A percentile compares a stretch with the other conserved stretches of the same genome.
These are phyloP conservation scores for Sinella curviseta DNA, from an alignment of 1,140 invertebrate genomes.

Conservation along the genomic window DNA sequence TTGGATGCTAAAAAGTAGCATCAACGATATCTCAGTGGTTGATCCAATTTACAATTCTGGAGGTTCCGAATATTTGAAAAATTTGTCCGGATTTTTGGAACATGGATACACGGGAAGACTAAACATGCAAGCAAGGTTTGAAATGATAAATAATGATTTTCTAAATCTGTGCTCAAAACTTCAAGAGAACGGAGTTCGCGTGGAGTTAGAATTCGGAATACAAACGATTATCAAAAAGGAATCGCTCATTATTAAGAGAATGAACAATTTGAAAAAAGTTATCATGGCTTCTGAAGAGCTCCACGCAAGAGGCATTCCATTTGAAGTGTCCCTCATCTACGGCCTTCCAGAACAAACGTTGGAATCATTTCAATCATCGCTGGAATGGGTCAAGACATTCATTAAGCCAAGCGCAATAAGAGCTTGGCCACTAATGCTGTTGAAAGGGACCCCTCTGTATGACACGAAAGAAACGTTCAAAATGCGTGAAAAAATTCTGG, in stretches of 20 bases:
- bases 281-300: background rate
- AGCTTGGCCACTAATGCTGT: constrained; percentile 30
- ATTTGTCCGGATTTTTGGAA: background rate
- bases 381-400: constrained; percentile 23
- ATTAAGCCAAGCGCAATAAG: constrained; percentile 10
- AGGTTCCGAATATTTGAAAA: background rate
- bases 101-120: constrained; percentile 18
- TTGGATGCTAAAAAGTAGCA: background rate
- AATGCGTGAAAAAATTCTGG: constrained; percentile 8
- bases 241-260: constrained; percentile 16
- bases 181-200: background rate
- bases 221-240: constrained; percentile 27
- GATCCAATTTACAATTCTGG: constrained; percentile 35
- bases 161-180: constrained; percentile 5
- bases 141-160: constrained; percentile 24
- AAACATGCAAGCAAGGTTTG: constrained; percentile 16
- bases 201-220: constrained; percentile 29
- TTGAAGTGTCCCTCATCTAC: constrained; percentile 31
- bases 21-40: constrained; percentile 27
- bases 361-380: background rate
- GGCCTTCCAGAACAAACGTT: constrained; percentile 23
- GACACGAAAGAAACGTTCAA: background rate
- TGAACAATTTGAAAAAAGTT: constrained; percentile 23
- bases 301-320: constrained; percentile 11
- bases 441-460: constrained; percentile 26